These are phyloP conservation scores for Drosophila limbata DNA, from an alignment of 2,888 invertebrate genomes.

Conservation along the genomic window DNA sequence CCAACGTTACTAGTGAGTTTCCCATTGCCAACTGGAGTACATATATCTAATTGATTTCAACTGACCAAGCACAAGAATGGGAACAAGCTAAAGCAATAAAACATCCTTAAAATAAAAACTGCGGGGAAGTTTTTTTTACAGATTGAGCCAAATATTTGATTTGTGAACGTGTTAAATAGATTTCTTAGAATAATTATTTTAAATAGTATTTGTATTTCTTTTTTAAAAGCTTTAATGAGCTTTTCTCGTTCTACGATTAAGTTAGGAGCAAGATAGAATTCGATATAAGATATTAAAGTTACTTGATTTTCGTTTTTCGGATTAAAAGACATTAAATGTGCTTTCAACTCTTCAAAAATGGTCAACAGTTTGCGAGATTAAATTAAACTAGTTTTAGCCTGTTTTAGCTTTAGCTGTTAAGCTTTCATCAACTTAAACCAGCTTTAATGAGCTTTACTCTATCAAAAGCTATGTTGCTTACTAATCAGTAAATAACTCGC, in stretches of 20 bases:
- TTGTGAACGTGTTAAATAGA: background rate
- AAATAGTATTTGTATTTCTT: background rate
- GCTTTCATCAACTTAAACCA: background rate
- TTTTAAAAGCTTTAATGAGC: background rate
- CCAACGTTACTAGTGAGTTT: constrained; percentile 16
- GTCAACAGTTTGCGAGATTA: background rate
- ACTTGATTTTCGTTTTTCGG: no score
- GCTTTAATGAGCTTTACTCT: background rate
- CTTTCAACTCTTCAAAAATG: no score
- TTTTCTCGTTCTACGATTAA: background rate
- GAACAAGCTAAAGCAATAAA: background rate
- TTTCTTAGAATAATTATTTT: no score
- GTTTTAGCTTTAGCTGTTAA: background rate
- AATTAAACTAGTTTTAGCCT: background rate
- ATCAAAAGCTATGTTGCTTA: background rate
- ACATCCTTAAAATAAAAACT: background rate
- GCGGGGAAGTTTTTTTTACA: no score
- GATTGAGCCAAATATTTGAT: background rate
- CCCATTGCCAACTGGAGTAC: background rate
- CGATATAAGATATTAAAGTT: background rate
- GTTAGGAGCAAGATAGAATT: background rate
- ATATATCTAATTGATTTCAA: constrained; percentile 23
- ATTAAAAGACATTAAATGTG: no score
- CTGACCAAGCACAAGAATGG: background rate
- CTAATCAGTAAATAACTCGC: no score